Evolutionary conservation across 2,797 vertebrate species (phyloP), one percentile per base, ranked within the genome.

Genomic region (Gadopsis bispinosus): DNA sequence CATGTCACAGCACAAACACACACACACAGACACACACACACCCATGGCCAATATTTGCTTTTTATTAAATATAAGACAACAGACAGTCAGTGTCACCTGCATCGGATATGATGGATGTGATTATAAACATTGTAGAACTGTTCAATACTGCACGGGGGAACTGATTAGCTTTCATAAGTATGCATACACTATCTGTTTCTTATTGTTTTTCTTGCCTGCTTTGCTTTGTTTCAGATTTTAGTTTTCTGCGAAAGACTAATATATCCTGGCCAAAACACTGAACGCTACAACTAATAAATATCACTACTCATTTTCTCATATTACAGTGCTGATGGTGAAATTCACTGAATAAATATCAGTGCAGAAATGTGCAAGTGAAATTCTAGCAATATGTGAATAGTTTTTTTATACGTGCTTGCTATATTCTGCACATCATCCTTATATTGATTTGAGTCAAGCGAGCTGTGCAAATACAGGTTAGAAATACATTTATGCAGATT

Each of bases 1-100:
- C 47, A 73, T 76, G 60, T 68, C 77, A 76, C 43, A 51, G 33
- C 47, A 37, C 63, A 75, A 8, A 51, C 59, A 33, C 60, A 54
- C 45, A 29, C 29, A 67, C 26, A 55, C 59, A 77, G 77, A 55
- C 73, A 51, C 71, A 3, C 19, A 45, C 35, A 37, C 35, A 75
- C 64, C 22, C 77, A 33, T 3, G 29, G 54, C 13, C 31, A 43
- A 63, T 56, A 51, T 75, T 51, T 19, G 20, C 41, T 61, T 77
- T 77, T 77, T 47, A 62, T 47, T 53, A 31, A 58, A 43, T 26
- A 43, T 35, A 31, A 41, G 4, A 60, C 35, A 61, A 70, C 16
- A 67, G 31, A 6, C 56, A 63, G 63, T 31, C 22, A 8, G 22
- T 73, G 17, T 62, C 39, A 47, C 26, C 17, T 48, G 22, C 14